A percentile compares a stretch with the other conserved stretches of the same genome.
These are phyloP conservation scores for Protobothrops flavoviridis DNA, from an alignment of 2,113 vertebrate species.

Conservation along the genomic window DNA sequence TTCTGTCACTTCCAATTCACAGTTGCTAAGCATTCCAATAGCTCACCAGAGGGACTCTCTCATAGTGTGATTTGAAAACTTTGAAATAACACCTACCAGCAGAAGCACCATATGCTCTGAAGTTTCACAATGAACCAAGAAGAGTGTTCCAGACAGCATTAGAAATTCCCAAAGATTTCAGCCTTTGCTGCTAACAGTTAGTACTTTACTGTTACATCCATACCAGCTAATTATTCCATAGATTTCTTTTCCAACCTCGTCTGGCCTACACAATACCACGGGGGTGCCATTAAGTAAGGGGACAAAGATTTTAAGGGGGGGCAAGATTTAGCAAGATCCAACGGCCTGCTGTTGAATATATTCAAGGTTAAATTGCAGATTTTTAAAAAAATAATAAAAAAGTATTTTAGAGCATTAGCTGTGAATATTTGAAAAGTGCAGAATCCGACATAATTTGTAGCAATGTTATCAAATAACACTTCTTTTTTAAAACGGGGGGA, in stretches of 20 bases:
- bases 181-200: conserved; percentile 63
- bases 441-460: not conserved
- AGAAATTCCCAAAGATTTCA: conserved; percentile 76
- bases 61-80: conserved; percentile 79
- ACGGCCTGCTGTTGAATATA: not conserved
- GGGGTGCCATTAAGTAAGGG: not conserved
- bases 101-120: conserved; percentile 76
- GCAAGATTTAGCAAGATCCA: not conserved
- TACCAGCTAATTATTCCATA: not conserved
- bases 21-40: conserved; percentile 76
- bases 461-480: not conserved
- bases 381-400: not conserved
- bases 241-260: not conserved
- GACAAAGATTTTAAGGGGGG: not conserved
- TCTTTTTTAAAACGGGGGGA: not conserved
- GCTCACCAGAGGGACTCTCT: conserved; percentile 77
- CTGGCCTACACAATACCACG: not conserved
- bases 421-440: not conserved
- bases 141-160: conserved; percentile 72
- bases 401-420: not conserved
- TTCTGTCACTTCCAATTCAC: conserved; percentile 77
- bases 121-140: conserved; percentile 74
- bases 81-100: conserved; percentile 82
- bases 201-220: conserved; percentile 50
- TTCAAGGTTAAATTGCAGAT: not conserved